phyloP scores from a whole-genome alignment of 2,797 vertebrate genomes.

The Pachyuromys duprasi region DNA sequence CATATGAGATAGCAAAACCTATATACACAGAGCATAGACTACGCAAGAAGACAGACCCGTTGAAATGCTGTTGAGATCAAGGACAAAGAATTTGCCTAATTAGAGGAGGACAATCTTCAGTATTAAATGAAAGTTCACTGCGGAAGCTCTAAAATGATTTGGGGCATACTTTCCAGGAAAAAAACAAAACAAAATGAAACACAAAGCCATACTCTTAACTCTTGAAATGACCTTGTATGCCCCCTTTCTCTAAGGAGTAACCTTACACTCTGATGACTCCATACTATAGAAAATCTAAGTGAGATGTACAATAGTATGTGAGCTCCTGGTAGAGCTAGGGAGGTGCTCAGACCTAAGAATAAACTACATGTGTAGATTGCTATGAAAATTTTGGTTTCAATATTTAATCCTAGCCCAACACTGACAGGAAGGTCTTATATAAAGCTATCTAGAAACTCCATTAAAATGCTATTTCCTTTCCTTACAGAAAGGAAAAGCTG shows the following conservation, averaged over 20 bases:
- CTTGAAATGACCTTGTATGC: not conserved
- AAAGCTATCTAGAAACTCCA: not conserved
- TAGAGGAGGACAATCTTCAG: conserved; percentile 44
- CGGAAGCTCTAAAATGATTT: conserved; percentile 49
- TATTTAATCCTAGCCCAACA: conserved; percentile 32
- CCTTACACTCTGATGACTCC: not conserved
- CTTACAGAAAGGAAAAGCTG: conserved; percentile 4
- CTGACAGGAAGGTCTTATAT: not conserved
- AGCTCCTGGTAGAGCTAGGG: not conserved
- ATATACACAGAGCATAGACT: not conserved
- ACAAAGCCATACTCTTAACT: not conserved
- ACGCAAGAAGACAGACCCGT: not conserved
- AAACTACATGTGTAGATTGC: not conserved
- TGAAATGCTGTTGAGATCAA: conserved; percentile 47
- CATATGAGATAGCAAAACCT: conserved; percentile 58
- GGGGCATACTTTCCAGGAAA: conserved; percentile 36
- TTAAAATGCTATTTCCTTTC: not conserved
- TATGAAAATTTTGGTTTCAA: conserved; percentile 15
- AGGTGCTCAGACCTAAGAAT: conserved; percentile 14
- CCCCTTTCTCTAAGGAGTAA: conserved; percentile 11
- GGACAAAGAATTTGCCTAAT: conserved; percentile 56
- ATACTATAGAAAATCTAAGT: conserved; percentile 19
- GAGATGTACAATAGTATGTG: not conserved
- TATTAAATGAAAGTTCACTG: conserved; percentile 56
- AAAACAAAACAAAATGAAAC: too few relatives aligned